Conservation (phyloP, 2,113 vertebrate genomes). For the Syrrhaptes paradoxus region DNA sequence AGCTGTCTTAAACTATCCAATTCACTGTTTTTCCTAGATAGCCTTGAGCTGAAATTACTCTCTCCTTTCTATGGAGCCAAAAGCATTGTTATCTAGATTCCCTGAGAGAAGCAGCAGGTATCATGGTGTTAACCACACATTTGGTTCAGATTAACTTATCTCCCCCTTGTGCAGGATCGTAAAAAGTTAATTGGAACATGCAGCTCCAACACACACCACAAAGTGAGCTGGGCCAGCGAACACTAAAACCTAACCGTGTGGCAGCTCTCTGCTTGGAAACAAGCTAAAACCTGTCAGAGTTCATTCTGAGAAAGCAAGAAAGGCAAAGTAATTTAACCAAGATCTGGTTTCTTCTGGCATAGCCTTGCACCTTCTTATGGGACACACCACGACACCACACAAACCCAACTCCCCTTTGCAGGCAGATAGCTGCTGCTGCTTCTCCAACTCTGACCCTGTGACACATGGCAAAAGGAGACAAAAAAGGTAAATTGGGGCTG, state of each 20-base stretch:
- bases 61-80: not conserved
- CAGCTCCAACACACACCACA: constrained; percentile 23
- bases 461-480: not conserved
- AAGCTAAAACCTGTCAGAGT: not conserved
- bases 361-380: not conserved
- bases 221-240: not conserved
- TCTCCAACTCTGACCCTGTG: not conserved
- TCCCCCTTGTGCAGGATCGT: constrained; percentile 5
- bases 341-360: not conserved
- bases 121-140: constrained; percentile 2
- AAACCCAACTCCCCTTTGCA: not conserved
- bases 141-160: constrained; percentile 51
- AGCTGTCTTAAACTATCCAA: not conserved
- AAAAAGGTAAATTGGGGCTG: not conserved
- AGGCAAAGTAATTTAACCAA: not conserved
- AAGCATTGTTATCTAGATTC: not conserved
- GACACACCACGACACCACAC: not conserved
- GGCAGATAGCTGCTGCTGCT: not conserved
- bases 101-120: constrained; percentile 19
- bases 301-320: not conserved
- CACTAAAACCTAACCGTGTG: not conserved
- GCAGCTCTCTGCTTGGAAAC: constrained; percentile 9
- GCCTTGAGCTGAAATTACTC: not conserved
- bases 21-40: not conserved
- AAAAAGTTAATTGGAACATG: constrained; percentile 58